Base-by-base conservation (phyloP, 2,797 vertebrate genomes). In the Urosaurus nigricauda region DNA sequence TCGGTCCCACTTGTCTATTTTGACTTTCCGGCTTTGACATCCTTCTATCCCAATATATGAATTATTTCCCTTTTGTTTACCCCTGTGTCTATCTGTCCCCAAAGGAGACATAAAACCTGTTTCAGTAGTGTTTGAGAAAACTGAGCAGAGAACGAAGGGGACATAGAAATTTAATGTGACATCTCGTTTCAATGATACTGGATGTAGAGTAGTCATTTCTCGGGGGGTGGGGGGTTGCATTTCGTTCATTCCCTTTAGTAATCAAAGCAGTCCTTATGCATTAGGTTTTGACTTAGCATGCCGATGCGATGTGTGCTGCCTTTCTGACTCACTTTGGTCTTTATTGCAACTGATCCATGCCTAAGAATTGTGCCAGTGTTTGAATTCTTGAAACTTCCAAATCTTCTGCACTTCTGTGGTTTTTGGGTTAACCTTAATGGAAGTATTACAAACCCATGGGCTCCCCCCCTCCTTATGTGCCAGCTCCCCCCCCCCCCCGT, bases 91-190 rank as follows among this genome's bases (percentile, higher is more conserved):
- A 16, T 70, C n/a, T 68, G 14, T 9, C 43, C 21, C 58, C 58
- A 71, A 83, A 74, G 37, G 73, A 56, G 35, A 77, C 83, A 53
- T 37, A 40, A 65, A 75, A 83, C 9, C 19, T 35, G 3, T 11
- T 12, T 83, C 71, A 65, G n/a, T n/a, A 51, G 40, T 51, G 21
- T 17, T 77, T 47, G 77, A 37, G 43, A 70, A 37, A 58, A 47
- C 13, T 87, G 63, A 78, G 51, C 63, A 26, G 21, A 40, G 12
- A 73, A 65, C 9, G 5, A 29, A 65, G 43, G 21, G 26, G 40
- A 29, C 74, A 74, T 75, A 74, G n/a, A 84, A 79, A 84, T 43
- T 53, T 58, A n/a, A 58, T 79, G 43, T 65, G 60, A 51, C 53
- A 29, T 63, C 37, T 53, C 19, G 7, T 65, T 37, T 78, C 74